Percentiles rank a stretch among this genome's conserved stretches.
Conservation (phyloP, 2,888 invertebrate species). For the Chrysodeixis includens region DNA sequence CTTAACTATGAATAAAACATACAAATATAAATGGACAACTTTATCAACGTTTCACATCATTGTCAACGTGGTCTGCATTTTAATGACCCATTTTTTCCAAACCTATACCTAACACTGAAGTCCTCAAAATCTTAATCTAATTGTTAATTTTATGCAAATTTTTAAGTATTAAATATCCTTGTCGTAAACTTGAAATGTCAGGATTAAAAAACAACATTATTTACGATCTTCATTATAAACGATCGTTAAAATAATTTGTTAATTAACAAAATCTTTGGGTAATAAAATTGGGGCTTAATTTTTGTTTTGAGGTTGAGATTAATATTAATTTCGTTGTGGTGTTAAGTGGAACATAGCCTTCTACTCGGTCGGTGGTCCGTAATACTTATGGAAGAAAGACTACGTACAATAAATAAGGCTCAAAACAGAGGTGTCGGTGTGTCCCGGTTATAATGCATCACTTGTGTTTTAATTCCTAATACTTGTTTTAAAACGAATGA, state of each 20-base stretch:
- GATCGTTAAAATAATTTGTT: conserved; percentile 54
- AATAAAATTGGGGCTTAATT: conserved; percentile 39
- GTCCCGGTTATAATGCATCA: conserved; percentile 75
- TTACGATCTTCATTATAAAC: conserved; percentile 52
- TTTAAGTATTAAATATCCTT: conserved; percentile 41
- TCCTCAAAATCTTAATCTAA: conserved; percentile 13
- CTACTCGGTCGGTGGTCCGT: conserved; percentile 75
- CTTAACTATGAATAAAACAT: conserved; percentile 42
- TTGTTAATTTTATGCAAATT: conserved; percentile 45
- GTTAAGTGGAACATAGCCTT: conserved; percentile 61
- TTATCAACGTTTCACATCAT: conserved; percentile 39
- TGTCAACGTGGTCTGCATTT: conserved; percentile 37
- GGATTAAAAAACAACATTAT: conserved; percentile 33
- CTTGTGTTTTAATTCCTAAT: conserved; percentile 71
- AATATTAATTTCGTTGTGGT: conserved; percentile 31
- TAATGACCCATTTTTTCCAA: conserved; percentile 18
- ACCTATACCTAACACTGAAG: background rate
- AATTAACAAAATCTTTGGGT: conserved; percentile 47
- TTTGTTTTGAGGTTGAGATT: conserved; percentile 13
- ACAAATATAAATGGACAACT: conserved; percentile 29
- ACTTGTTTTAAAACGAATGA: conserved; percentile 63
- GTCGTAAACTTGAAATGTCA: conserved; percentile 54
- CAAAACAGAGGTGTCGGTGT: conserved; percentile 74
- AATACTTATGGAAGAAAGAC: conserved; percentile 70
- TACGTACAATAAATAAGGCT: conserved; percentile 75